A percentile compares a stretch with the other conserved stretches of the same genome.
These are phyloP conservation scores for Eucidaris tribuloides DNA, from an alignment of 35 echinoderm and acorn worm species.

Conservation along the genomic window DNA sequence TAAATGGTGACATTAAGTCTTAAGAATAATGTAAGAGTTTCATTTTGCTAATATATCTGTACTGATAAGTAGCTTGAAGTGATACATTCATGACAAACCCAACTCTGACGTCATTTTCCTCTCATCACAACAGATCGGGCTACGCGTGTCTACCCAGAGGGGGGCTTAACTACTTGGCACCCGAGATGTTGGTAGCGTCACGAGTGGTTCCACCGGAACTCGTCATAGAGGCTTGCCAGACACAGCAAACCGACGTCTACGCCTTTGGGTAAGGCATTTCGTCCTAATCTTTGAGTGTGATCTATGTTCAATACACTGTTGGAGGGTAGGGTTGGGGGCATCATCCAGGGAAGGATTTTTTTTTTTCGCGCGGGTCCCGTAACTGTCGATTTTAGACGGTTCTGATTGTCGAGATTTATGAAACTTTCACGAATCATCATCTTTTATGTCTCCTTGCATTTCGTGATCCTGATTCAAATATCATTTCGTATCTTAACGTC, in stretches of 20 bases:
- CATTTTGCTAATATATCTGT: background rate
- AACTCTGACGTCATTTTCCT: background rate
- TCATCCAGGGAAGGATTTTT: too few species aligned
- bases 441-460: background rate
- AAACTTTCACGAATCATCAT: too few species aligned
- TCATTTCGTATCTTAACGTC: background rate
- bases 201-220: slow-evolving; percentile 60
- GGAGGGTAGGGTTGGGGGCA: too few species aligned
- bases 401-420: too few species aligned
- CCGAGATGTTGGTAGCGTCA: slow-evolving; percentile 52
- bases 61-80: background rate
- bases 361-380: too few species aligned
- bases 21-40: background rate
- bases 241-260: slow-evolving; percentile 68
- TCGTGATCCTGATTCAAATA: background rate
- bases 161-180: slow-evolving; percentile 63
- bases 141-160: slow-evolving; percentile 78
- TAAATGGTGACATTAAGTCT: background rate
- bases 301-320: too few species aligned
- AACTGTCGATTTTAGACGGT: too few species aligned
- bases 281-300: too few species aligned
- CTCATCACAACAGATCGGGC: slow-evolving; percentile 30
- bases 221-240: slow-evolving; percentile 30
- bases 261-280: slow-evolving; percentile 96
- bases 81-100: background rate